Evolutionary conservation across 2,113 vertebrate species (phyloP), one percentile per base, ranked within the genome.

Genomic region (Peromyscus californicus): DNA sequence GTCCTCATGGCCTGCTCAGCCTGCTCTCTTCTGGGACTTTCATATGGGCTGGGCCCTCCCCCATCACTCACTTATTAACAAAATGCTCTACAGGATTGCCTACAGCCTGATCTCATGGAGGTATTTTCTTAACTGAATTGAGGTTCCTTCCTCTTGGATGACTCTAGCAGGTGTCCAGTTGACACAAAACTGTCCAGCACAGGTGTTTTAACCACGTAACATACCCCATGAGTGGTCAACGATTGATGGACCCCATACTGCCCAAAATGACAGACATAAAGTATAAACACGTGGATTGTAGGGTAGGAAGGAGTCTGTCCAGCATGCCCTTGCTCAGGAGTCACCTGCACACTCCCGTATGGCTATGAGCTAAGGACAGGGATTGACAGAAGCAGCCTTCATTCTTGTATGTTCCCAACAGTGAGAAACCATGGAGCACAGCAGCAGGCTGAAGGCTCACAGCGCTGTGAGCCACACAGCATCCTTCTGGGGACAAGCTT

Each of bases 361-460:
- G 39, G 31, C 79, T 15, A 33, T 22, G 0, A 5, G 21, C 29
- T 39, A 42, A 57, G 33, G 51, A 11, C n/a, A 36, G 54, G 6
- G 36, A 39, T 2, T 0, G 36, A 5, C 12, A 39, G 42, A 10
- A 12, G 10, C 31, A 2, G 7, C 0, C 0, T 24, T 33, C 42
- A 19, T 16, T 21, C 45, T 1, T 0, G 29, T 11, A 48, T 0
- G 0, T 2, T 4, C 24, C 70, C 9, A 24, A 1, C 0, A 2
- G 24, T 59, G 65, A 33, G 16, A 63, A 15, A 3, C n/a, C 2
- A 22, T 1, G n/a, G 9, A 39, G 11, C 57, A 12, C 16, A 11
- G 5, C 33, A 5, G 22, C 45, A 16, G 36, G 15, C 72, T 9
- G 31, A 29, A 16, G 16, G 10, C 36, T 8, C 3, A 45, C 29